phyloP scores from a whole-genome alignment of 2,113 vertebrate species.

The Sarotherodon lohbergeri region DNA sequence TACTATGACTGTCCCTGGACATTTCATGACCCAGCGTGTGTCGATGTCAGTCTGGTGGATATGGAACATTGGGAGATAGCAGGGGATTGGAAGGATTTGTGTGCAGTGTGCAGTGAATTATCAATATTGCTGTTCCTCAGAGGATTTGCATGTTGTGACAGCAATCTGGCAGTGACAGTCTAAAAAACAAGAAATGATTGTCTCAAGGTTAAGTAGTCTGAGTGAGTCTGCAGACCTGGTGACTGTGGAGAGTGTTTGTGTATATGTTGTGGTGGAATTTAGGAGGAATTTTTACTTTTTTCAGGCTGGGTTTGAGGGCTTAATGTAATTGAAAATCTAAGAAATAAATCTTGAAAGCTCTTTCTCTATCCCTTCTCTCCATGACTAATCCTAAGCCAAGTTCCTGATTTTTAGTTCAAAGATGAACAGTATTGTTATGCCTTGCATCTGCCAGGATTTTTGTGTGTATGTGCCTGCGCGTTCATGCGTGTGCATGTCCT shows the following conservation, averaged over 20 bases:
- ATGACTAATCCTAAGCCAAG: background rate
- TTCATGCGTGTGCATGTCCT: background rate
- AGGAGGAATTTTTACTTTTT: background rate
- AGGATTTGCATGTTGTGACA: conserved; percentile 1
- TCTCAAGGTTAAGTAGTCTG: background rate
- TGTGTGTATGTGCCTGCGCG: background rate
- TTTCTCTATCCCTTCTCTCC: background rate
- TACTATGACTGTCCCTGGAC: conserved; percentile 2
- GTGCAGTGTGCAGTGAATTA: background rate
- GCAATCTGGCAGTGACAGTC: background rate
- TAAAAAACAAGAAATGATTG: too few relatives aligned
- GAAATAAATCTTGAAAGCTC: background rate
- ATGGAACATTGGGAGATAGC: background rate
- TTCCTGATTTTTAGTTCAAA: conserved; percentile 11
- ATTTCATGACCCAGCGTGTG: conserved; percentile 21
- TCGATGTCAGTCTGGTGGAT: background rate
- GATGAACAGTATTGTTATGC: conserved; percentile 6
- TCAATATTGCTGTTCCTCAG: background rate
- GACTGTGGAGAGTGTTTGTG: background rate
- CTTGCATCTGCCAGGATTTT: background rate
- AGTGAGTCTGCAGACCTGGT: background rate
- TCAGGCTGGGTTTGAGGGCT: background rate
- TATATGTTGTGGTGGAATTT: background rate
- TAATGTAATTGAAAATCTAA: background rate
- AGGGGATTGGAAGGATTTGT: background rate